Evolutionary conservation across 2,888 invertebrate species (phyloP).

Genomic region (Dolichopus griseipennis): DNA sequence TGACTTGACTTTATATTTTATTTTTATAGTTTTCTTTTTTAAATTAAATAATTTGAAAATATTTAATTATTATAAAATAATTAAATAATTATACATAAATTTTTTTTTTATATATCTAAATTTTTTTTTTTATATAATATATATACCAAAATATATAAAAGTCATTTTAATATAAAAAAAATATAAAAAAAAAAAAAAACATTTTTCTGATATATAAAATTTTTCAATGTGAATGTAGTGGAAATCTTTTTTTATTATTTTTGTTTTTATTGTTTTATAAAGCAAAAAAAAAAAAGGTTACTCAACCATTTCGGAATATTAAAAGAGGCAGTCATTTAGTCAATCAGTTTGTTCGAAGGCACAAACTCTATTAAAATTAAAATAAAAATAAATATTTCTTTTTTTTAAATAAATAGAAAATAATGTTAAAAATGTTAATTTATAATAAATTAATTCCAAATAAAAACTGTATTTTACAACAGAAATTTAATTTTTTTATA

Average conservation of each 20-base stretch:
- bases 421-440: neutral
- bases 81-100: neutral
- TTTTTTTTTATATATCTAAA: neutral
- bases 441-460: neutral
- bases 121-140: neutral
- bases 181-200: neutral
- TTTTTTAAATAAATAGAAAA: neutral
- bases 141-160: neutral
- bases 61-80: neutral
- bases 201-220: neutral
- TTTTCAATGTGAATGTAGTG: slow-evolving; percentile 7
- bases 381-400: neutral
- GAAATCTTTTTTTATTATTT: neutral
- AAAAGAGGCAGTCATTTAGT: neutral
- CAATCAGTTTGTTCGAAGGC: neutral
- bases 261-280: neutral
- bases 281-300: slow-evolving; percentile 2
- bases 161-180: neutral
- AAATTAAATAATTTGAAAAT: neutral
- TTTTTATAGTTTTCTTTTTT: too few species aligned
- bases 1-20: neutral
- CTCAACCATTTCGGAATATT: slow-evolving; percentile 8
- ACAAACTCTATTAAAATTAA: neutral
- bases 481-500: neutral
- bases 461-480: neutral